Evolutionary conservation across 2,888 invertebrate genomes (phyloP).

Genomic region (Omphaloscelis lunosa): DNA sequence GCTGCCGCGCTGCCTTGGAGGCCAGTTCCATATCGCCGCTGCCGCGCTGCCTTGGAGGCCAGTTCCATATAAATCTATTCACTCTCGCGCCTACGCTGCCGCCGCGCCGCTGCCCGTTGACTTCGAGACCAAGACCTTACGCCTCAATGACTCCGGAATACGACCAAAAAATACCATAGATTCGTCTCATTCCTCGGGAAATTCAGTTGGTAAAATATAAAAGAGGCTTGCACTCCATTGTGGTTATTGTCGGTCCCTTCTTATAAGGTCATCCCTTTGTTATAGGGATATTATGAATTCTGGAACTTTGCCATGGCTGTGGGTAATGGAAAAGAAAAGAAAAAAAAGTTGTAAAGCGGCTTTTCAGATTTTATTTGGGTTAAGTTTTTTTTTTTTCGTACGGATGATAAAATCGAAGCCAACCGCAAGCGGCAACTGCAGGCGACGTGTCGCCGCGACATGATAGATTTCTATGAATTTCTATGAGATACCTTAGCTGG

Average conservation of each 20-base stretch:
- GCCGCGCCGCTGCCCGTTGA: no score
- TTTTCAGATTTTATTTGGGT: neutral
- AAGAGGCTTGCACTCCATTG: slow-evolving; percentile 69
- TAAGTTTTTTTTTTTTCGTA: neutral
- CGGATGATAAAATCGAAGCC: neutral
- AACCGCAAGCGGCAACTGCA: no score
- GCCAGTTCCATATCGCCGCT: no score
- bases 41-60: no score
- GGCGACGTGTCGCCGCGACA: no score
- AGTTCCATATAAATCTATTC: no score
- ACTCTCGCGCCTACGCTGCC: no score
- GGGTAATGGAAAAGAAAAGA: slow-evolving; percentile 48
- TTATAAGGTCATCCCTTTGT: slow-evolving; percentile 70
- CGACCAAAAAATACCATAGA: slow-evolving; percentile 49
- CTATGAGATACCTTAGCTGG: no score
- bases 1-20: no score
- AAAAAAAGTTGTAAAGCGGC: slow-evolving; percentile 13
- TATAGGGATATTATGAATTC: slow-evolving; percentile 56
- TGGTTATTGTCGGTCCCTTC: slow-evolving; percentile 62
- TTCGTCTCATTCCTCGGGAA: slow-evolving; percentile 49
- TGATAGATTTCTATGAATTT: no score
- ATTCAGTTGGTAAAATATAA: slow-evolving; percentile 58
- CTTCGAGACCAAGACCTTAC: neutral
- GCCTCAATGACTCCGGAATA: slow-evolving; percentile 24
- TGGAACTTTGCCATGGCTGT: slow-evolving; percentile 58